Percentiles rank a stretch among this genome's conserved stretches.
Conservation (phyloP, 2,797 vertebrate genomes). For the Argya squamiceps region DNA sequence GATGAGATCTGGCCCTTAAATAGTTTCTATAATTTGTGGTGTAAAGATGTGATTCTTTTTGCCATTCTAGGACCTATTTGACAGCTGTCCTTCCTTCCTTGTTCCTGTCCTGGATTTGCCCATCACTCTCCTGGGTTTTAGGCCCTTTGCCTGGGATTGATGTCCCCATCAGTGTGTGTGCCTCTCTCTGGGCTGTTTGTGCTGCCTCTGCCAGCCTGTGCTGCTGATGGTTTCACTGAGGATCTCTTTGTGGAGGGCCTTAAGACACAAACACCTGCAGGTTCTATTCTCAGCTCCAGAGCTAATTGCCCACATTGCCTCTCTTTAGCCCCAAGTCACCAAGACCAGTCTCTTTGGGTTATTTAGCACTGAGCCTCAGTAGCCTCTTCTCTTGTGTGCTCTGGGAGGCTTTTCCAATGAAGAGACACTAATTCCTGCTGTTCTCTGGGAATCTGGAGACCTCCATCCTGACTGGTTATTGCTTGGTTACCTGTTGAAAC, state of each 20-base stretch:
- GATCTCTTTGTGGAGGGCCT: background rate
- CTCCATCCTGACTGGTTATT: background rate
- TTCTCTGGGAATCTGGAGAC: background rate
- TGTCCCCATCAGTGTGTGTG: background rate
- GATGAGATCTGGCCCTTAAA: background rate
- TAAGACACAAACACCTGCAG: background rate
- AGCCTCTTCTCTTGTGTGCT: background rate
- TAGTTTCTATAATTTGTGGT: background rate
- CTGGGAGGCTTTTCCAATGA: background rate
- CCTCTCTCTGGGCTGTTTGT: background rate
- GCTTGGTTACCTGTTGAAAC: background rate
- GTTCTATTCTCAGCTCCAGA: background rate
- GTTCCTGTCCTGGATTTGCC: background rate
- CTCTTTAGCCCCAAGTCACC: background rate
- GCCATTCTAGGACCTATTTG: background rate
- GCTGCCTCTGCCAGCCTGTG: background rate
- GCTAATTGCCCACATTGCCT: background rate
- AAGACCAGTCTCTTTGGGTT: background rate
- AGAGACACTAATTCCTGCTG: background rate
- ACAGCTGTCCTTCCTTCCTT: background rate
- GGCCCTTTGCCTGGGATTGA: background rate
- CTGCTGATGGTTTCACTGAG: background rate
- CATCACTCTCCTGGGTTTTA: background rate
- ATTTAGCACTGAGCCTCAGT: background rate
- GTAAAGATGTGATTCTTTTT: background rate